Evolutionary conservation across 2,888 invertebrate species (phyloP), one percentile per base, ranked within the genome.

Genomic region (Cordilura impudica): DNA sequence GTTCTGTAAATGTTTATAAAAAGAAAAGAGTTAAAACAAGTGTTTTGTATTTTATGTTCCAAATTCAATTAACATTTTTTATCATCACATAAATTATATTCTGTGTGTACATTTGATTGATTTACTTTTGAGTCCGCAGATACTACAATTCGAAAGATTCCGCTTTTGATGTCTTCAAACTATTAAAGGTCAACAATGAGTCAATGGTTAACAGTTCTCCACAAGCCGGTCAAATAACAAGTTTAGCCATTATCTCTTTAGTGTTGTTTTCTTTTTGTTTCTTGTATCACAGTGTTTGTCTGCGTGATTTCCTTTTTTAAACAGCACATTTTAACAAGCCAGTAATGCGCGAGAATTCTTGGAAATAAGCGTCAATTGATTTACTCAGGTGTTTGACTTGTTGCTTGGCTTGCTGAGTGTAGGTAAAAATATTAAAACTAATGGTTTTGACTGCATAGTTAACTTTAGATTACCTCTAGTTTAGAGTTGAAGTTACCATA

Each of bases 361-460:
- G 86, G 89, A 89, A 89, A 84, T 66, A 71, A 85, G 86, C 86
- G 83, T 86, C 88, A 89, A 88, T 89, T 89, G 89, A 89, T 89
- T 89, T 89, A 87, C 89, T 89, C 89, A 89, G 89, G 88, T 89
- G 89, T 87, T 86, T 85, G 85, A 84, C 53, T 60, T 79, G 58
- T 51, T 66, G 61, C 14, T 56, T 54, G 47, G 21, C 21, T 54
- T 12, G 18, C 1, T 26, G 51, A 14, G 19, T 39, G 65, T 39
- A 53, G 47, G 54, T 58, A 66, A 26, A 43, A 43, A 60, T 72
- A 19, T 72, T 23, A 12, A 56, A 74, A 70, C 66, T 60, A 74
- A 74, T 70, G 60, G 66, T 70, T 49, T 70, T 58, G 56, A 65
- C 47, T 53, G 61, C 10, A 23, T 49, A 61, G n/a, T 76, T 53